A percentile compares a stretch with the other conserved stretches of the same genome.
phyloP scores from a whole-genome alignment of 2,113 vertebrate genomes.

The Cranoglanis bouderius region DNA sequence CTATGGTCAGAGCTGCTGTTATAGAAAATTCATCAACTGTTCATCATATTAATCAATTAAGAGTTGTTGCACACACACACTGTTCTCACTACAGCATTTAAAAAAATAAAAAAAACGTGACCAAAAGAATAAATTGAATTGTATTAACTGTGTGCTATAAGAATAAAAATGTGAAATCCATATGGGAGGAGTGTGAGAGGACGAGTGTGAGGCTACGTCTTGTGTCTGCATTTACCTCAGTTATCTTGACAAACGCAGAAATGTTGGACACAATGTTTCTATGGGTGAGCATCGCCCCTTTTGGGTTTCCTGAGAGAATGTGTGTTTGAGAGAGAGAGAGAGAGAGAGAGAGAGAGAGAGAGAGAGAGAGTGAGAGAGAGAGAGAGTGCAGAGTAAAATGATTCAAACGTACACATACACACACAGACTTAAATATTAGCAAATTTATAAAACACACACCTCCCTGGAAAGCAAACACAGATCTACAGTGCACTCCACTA shows the following conservation, averaged over 20 bases:
- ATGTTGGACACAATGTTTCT: constrained; percentile 83
- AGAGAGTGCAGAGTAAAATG: background rate
- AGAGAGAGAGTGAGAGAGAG: background rate
- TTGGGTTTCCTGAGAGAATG: constrained; percentile 85
- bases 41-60: background rate
- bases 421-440: background rate
- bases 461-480: constrained; percentile 6
- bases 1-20: background rate
- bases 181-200: background rate
- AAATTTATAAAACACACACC: background rate
- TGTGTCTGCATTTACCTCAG: constrained; percentile 75
- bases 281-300: constrained; percentile 91
- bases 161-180: background rate
- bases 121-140: background rate
- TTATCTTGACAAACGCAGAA: constrained; percentile 81
- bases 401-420: background rate
- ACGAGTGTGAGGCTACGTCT: background rate
- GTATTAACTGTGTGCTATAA: too few species aligned
- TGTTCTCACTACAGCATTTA: background rate
- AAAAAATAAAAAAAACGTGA: background rate
- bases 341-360: background rate
- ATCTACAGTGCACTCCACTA: too few species aligned
- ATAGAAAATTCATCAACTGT: background rate
- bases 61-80: background rate
- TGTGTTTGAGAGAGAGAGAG: background rate